phyloP scores from a whole-genome alignment of 2,797 vertebrate genomes.

The Cheirogaleus major region DNA sequence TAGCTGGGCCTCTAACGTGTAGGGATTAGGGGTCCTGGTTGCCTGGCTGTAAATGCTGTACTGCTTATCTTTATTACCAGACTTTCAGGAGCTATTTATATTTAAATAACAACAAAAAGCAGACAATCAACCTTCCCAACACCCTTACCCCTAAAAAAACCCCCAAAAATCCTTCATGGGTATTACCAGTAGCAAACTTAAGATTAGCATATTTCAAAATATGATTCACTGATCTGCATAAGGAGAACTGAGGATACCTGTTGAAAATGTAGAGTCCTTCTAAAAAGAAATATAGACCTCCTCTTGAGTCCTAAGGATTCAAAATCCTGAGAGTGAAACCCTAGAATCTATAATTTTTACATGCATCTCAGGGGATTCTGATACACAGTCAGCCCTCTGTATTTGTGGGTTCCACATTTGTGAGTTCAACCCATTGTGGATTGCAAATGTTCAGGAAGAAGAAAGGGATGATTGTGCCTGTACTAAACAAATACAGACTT shows the following conservation, averaged over 20 bases:
- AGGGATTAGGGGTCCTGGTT: not conserved
- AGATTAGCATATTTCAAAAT: constrained; percentile 16
- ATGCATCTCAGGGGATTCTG: not conserved
- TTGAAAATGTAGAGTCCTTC: not conserved
- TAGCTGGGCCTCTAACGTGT: not conserved
- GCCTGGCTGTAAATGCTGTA: not conserved
- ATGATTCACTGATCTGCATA: not conserved
- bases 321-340: not conserved
- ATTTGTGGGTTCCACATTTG: not conserved
- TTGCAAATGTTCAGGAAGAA: not conserved
- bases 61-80: not conserved
- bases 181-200: not conserved
- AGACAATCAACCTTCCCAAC: not conserved
- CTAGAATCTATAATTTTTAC: not conserved
- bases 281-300: not conserved
- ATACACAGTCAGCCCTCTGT: not conserved
- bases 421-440: not conserved
- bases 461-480: not conserved
- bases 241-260: not conserved
- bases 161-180: not conserved
- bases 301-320: not conserved
- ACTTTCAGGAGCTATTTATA: not conserved
- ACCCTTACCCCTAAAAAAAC: too few relatives aligned
- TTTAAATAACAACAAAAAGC: constrained; percentile 15
- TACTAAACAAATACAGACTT: not conserved